phyloP scores from a whole-genome alignment of 2,797 vertebrate genomes.

The Lindbergichthys nudifrons region DNA sequence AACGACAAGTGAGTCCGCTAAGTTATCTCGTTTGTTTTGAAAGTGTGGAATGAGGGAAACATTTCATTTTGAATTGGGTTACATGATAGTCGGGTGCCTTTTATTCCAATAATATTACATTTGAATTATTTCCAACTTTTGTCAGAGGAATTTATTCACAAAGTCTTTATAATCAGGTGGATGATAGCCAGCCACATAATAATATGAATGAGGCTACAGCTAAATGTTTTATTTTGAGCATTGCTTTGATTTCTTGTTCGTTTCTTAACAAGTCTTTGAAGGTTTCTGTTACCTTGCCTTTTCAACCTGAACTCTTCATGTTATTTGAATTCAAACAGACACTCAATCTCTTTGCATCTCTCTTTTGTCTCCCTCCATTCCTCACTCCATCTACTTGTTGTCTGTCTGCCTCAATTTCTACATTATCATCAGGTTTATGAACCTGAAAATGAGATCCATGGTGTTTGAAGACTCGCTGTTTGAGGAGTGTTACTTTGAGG shows the following conservation, averaged over 20 bases:
- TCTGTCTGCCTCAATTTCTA: constrained; percentile 1
- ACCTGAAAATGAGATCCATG: constrained; percentile 95
- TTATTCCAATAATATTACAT: neutral
- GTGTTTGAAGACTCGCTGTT: constrained; percentile 95
- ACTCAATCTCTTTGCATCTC: neutral
- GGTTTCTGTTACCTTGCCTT: constrained; percentile 26
- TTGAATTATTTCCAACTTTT: neutral
- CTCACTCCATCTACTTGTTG: neutral
- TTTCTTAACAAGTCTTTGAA: constrained; percentile 5
- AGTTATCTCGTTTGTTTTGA: neutral
- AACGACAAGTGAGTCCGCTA: constrained; percentile 92
- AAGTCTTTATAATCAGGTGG: neutral
- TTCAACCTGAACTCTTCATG: constrained; percentile 5
- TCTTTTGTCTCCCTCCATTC: neutral
- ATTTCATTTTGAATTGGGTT: neutral
- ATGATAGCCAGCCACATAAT: constrained; percentile 11
- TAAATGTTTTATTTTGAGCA: constrained; percentile 11
- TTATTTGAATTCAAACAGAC: constrained; percentile 20
- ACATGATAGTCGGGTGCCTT: neutral
- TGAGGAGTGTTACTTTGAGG: constrained; percentile 97
- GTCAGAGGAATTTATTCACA: neutral
- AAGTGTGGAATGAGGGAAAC: neutral
- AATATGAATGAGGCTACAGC: neutral
- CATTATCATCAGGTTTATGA: constrained; percentile 88
- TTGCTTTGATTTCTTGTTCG: constrained; percentile 24